phyloP scores from a whole-genome alignment of 2,888 invertebrate species.

The Acronicta alni region DNA sequence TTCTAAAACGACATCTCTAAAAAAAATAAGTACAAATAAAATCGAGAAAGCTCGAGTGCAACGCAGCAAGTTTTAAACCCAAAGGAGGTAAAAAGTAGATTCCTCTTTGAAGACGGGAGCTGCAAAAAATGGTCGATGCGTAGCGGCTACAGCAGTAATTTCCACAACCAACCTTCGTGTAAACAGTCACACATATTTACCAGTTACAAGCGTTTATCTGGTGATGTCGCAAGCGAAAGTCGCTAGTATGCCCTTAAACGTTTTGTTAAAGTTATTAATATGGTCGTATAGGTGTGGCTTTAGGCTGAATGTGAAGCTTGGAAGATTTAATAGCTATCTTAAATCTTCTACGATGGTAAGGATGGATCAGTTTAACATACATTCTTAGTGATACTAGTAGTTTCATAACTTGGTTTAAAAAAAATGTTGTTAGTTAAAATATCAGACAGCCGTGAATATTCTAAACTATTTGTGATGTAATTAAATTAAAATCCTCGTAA shows the following conservation, averaged over 20 bases:
- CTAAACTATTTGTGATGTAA: too few species aligned
- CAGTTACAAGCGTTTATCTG: slow-evolving; percentile 41
- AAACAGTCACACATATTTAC: slow-evolving; percentile 33
- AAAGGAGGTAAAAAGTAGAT: slow-evolving; percentile 12
- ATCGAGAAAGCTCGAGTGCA: not conserved
- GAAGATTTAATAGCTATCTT: slow-evolving; percentile 50
- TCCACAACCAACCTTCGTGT: slow-evolving; percentile 10
- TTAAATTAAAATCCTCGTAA: too few species aligned
- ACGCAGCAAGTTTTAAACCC: not conserved
- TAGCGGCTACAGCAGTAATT: slow-evolving; percentile 9
- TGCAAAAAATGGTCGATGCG: slow-evolving; percentile 1
- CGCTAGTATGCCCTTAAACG: slow-evolving; percentile 71
- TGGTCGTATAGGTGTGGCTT: slow-evolving; percentile 63
- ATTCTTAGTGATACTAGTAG: not conserved
- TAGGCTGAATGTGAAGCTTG: slow-evolving; percentile 39
- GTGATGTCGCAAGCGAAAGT: slow-evolving; percentile 65
- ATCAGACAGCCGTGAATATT: too few species aligned
- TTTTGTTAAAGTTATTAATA: slow-evolving; percentile 70
- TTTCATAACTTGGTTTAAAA: too few species aligned
- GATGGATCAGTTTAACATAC: slow-evolving; percentile 43
- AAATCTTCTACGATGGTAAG: slow-evolving; percentile 24
- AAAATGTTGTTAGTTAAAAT: too few species aligned
- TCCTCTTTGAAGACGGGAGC: not conserved
- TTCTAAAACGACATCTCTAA: not conserved
- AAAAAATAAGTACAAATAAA: not conserved